A percentile compares a stretch with the other conserved stretches of the same genome.
Conservation (phyloP, 2,113 vertebrate genomes). For the Pygoscelis antarcticus region DNA sequence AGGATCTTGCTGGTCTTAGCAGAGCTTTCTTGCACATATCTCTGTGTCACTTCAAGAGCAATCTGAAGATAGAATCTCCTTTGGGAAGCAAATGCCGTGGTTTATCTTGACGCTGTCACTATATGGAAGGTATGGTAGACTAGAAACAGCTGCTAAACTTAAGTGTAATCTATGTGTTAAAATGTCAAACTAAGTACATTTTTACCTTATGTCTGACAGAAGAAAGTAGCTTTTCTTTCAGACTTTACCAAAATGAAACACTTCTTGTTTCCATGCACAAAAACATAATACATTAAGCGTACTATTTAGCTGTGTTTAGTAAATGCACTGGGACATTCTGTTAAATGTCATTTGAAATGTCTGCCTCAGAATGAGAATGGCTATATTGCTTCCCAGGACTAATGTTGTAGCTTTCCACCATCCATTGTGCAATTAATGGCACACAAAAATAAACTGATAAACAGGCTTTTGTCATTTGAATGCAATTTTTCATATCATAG, state of each 20-base stretch:
- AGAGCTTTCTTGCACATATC: slow-evolving; percentile 1
- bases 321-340: background rate
- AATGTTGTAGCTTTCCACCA: background rate
- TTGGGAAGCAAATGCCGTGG: slow-evolving; percentile 29
- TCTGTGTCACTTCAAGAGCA: background rate
- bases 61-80: slow-evolving; percentile 45
- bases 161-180: slow-evolving; percentile 22
- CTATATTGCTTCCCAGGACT: background rate
- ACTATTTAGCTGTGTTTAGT: slow-evolving; percentile 11
- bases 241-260: slow-evolving; percentile 12
- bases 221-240: slow-evolving; percentile 9
- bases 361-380: background rate
- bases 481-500: background rate
- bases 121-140: background rate
- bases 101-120: background rate
- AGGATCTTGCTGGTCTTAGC: slow-evolving; percentile 7
- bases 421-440: background rate
- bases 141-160: slow-evolving; percentile 54
- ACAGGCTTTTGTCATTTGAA: background rate
- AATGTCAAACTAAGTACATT: slow-evolving; percentile 11
- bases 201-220: slow-evolving; percentile 15
- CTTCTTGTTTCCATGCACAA: background rate
- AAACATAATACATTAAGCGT: background rate
- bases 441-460: slow-evolving; percentile 6
- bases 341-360: slow-evolving; percentile 51